Evolutionary conservation across 2,797 vertebrate species (phyloP), one percentile per base, ranked within the genome.

Genomic region (Denticeps clupeoides): DNA sequence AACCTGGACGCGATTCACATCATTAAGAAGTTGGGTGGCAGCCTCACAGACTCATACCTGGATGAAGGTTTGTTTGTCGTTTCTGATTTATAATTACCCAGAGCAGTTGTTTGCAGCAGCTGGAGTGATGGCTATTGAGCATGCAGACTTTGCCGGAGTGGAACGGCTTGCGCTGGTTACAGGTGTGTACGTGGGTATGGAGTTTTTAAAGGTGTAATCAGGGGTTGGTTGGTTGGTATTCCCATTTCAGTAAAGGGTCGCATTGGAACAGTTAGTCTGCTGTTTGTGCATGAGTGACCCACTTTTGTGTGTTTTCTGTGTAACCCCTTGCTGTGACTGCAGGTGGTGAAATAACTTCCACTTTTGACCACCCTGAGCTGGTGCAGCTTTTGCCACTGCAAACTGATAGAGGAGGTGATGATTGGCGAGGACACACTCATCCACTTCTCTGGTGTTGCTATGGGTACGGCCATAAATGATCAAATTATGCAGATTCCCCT

Each of bases 271-370:
- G 21, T 41, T 4, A 22, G 2, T 11, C 2, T 42, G n/a, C n/a
- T n/a, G n/a, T n/a, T n/a, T n/a, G n/a, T n/a, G n/a, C n/a, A n/a
- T n/a, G n/a, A n/a, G n/a, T n/a, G n/a, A n/a, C n/a, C n/a, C n/a
- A n/a, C n/a, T n/a, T n/a, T n/a, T n/a, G n/a, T n/a, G n/a, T n/a
- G n/a, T n/a, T n/a, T n/a, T n/a, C n/a, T n/a, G n/a, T 25, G 21
- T 10, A 15, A 25, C 15, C 28, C 31, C 28, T 31, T 31, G 33
- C 31, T 5, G 5, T 2, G 3, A 37, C 55, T 42, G 9, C 57
- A 97, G 94, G 95, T 33, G 95, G 93, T n/a, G 95, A 99, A 68
- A 99, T 99, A 75, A 77, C 89, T 41, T 97, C 93, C 27, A 99
- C 93, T 16, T 99, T 99, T 73, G 95, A 99, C 66, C 95, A 97